Evolutionary conservation across 2,113 vertebrate genomes (phyloP).

Genomic region (Erythrocercus mccallii): DNA sequence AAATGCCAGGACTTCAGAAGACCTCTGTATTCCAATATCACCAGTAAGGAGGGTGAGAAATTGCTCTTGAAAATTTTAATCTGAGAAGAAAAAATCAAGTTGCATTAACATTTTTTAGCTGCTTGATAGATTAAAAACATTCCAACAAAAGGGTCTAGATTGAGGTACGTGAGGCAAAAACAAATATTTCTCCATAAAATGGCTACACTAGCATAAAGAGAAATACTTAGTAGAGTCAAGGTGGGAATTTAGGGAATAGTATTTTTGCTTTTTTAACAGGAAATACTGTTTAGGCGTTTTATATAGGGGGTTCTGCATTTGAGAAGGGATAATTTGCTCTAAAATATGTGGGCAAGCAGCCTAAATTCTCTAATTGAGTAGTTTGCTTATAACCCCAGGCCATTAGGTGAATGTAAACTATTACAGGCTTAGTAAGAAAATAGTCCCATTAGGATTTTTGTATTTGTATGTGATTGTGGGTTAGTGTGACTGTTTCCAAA

Average conservation of each 20-base stretch:
- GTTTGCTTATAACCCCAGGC: constrained; percentile 81
- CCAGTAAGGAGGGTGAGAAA: not conserved
- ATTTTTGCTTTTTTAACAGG: constrained; percentile 70
- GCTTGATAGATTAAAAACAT: constrained; percentile 55
- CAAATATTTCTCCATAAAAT: constrained; percentile 74
- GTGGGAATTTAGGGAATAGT: constrained; percentile 77
- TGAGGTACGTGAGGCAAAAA: constrained; percentile 65
- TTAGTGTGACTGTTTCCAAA: constrained; percentile 74
- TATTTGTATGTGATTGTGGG: constrained; percentile 73
- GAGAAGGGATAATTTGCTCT: constrained; percentile 80
- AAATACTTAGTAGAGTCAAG: constrained; percentile 70
- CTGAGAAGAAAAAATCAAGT: not conserved
- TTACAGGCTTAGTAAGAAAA: constrained; percentile 80
- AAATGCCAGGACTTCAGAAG: constrained; percentile 2
- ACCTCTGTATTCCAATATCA: not conserved
- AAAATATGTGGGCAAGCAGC: constrained; percentile 82
- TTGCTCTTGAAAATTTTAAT: constrained; percentile 26
- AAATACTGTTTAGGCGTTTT: constrained; percentile 77
- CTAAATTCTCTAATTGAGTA: constrained; percentile 84
- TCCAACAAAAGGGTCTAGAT: constrained; percentile 55
- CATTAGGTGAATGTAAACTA: constrained; percentile 82
- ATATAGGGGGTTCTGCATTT: constrained; percentile 77
- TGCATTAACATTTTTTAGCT: constrained; percentile 50
- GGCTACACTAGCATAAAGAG: constrained; percentile 53
- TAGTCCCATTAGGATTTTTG: constrained; percentile 82